Evolutionary conservation across 2,888 invertebrate species (phyloP), one percentile per base, ranked within the genome.

Genomic region (Rotaria sp.): DNA sequence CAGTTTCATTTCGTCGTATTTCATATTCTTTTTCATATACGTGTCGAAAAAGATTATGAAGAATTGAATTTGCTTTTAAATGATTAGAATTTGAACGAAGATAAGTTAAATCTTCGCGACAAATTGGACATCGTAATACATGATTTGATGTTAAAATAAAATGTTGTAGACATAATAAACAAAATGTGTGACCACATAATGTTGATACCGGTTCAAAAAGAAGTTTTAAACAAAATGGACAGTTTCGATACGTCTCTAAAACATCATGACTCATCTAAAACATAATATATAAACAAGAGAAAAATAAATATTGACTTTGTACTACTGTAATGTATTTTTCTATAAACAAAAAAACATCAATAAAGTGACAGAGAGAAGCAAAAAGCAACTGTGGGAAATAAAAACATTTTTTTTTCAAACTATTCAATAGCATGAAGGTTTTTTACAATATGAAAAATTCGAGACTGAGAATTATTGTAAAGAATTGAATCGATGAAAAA

Each of bases 171-270:
- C 75, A 75, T 41, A 41, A 75, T 41, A 75, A 41, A 75, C 75
- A 75, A 75, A 41, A 75, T 75, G 75, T 75, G 41, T 75, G 75
- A 41, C 75, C 75, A 75, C 75, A 75, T 41, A 75, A 38, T 2
- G 75, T 75, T 41, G 75, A 41, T 24, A 75, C 41, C 30, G 75
- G 75, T 75, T 75, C 75, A 75, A 24, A 75, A 24, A 75, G 41
- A 41, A 75, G 41, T 41, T 75, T 75, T 41, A 75, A 41, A 75
- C 75, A 75, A 0, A 75, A 41, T 75, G 75, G 75, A 75, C 75
- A 75, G 21, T 75, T 41, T 24, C 75, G 38, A 75, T 75, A 75
- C 24, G 21, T 26, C 13, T 15, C 59, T 59, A 59, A 59, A 11
- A 59, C 13, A 59, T 59, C n/a, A 30, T 3, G 1, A 59, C n/a